Base-by-base conservation (phyloP, 2,797 vertebrate species). In the Ptychadena robeensis region DNA sequence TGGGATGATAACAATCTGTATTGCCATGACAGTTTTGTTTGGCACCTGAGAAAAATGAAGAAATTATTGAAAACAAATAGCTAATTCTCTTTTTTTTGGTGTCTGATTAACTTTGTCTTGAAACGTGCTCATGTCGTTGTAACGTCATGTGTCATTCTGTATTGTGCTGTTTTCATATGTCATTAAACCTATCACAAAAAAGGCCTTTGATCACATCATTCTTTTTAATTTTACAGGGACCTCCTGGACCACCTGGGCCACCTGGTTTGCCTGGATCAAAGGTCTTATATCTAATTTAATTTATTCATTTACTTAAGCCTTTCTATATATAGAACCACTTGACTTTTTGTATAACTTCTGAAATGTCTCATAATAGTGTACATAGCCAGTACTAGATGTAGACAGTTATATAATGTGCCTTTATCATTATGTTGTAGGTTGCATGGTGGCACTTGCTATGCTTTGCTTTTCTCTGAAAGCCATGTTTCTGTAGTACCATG, bases 201-300 rank as follows among this genome's bases (percentile, higher is more conserved):
- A 27, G n/a, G 2, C 59, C n/a, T 4, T 61, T 12, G 25, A 14
- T 28, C 27, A 61, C 25, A 27, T 28, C 0, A 28, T 25, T 37
- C 7, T 87, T 22, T 85, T 6, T 81, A 35, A 88, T 87, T 82
- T 92, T 59, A 82, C 89, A 99, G 98, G 98, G 98, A 75, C 98
- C 98, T 83, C 95, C 98, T 82, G 98, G 98, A 85, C 97, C 96
- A 82, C 93, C 96, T 0, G 98, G 98, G 90, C 96, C 95, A 78
- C 87, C 93, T 28, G 98, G 97, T 85, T 92, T 95, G 0, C 93
- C 93, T 81, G 97, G 98, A 12, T 81, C 91, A 69, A 98, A 99
- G 97, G 98, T 99, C 90, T 90, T 71, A 53, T 71, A 59, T 81
- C 31, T 31, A 85, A 86, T 69, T 83, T 82, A 3, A 28, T 61